Conservation (phyloP, 2,888 invertebrate species). For the Muschampia plurimacula region DNA sequence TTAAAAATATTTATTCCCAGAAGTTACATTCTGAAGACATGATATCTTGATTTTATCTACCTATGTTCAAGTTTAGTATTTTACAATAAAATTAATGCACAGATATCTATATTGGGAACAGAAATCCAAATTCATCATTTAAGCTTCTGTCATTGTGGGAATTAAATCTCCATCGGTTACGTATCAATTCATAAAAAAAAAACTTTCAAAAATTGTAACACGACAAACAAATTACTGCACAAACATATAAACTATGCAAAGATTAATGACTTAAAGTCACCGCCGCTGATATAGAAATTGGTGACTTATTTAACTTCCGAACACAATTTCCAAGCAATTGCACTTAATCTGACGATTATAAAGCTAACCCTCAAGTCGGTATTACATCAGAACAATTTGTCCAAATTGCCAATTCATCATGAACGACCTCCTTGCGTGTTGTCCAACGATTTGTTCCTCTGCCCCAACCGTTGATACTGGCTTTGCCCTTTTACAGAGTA, state of each 20-base stretch:
- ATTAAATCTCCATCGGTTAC: too few relatives aligned
- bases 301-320: slow-evolving; percentile 22
- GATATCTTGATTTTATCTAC: not conserved
- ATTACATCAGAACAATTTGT: slow-evolving; percentile 50
- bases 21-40: not conserved
- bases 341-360: slow-evolving; percentile 34
- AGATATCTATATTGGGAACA: too few relatives aligned
- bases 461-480: slow-evolving; percentile 17
- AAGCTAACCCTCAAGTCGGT: slow-evolving; percentile 31
- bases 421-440: slow-evolving; percentile 48
- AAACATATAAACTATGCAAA: not conserved
- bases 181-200: too few relatives aligned
- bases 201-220: not conserved
- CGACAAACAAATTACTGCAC: not conserved
- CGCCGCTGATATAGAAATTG: slow-evolving; percentile 2
- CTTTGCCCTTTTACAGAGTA: slow-evolving; percentile 21
- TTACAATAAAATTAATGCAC: too few relatives aligned
- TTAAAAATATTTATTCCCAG: not conserved
- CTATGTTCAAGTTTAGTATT: too few relatives aligned
- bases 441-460: slow-evolving; percentile 46
- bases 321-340: slow-evolving; percentile 40
- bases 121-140: too few relatives aligned
- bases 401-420: slow-evolving; percentile 52
- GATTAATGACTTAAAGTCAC: not conserved
- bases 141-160: too few relatives aligned